Evolutionary conservation across 2,888 invertebrate species (phyloP), one percentile per base, ranked within the genome.

Genomic region (Pyrrhia umbra): DNA sequence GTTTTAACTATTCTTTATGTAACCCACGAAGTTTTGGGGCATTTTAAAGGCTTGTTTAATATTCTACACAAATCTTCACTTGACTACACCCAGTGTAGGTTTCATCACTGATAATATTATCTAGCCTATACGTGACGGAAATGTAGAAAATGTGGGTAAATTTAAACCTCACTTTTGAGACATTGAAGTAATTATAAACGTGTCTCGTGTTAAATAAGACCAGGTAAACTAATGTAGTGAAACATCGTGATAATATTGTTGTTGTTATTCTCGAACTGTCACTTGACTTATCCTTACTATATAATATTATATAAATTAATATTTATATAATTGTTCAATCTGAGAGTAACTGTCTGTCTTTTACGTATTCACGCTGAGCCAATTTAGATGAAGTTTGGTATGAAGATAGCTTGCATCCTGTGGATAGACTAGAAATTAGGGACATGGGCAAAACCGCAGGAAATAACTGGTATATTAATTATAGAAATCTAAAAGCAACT

Each of bases 41-140:
- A n/a, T 25, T 25, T 43, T 34, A 13, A 2, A 23, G 9, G 34
- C 18, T 21, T 16, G 39, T 27, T 75, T 68, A 43, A 18, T 23
- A 69, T 75, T 69, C 75, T 43, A 43, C 5, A 0, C 20, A 13
- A 34, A 60, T 52, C 20, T 37, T 34, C 13, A 70, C 34, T n/a
- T 46, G 16, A 40, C 45, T 45, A 30, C 50, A 51, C n/a, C 25
- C 1, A 9, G 8, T 25, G 6, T n/a, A 21, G 39, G 52, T 51
- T 65, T 25, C 15, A 40, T 18, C 9, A 6, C 16, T 13, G 2
- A 51, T 52, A n/a, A n/a, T n/a, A n/a, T 47, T 25, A 30, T 20
- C 6, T 30, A 25, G 30, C 46, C 51, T 46, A 18, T 6, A 51
- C 39, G 34, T 40, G 21, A 20, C n/a, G 15, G 13, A 34, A 51